Base-by-base conservation (phyloP, 2,888 invertebrate species). In the Apotomis turbidana region DNA sequence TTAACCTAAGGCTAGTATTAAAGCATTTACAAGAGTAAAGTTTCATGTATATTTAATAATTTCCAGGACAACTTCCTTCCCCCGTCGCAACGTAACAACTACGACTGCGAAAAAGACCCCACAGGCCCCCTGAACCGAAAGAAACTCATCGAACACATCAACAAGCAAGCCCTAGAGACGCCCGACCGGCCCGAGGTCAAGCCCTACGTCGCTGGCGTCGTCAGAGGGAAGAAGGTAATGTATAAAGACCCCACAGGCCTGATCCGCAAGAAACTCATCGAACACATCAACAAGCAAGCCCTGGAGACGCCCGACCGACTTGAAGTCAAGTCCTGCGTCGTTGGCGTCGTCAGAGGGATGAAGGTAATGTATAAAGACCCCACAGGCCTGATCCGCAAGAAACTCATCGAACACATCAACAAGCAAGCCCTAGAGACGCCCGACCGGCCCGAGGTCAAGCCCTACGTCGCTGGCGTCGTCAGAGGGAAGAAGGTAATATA, bases 161-260 rank as follows among this genome's bases (percentile, higher is more conserved):
- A 99, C 90, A 99, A 99, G 90, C 98, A 99, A 88, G 99, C 99
- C n/a, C 94, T 98, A 80, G 98, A 98, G 91, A 98, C 99, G 72
- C 99, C 99, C 64, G 99, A 99, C 93, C 95, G 97, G 95, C 99
- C 99, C 4, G 99, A 99, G 90, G 94, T 96, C 74, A 98, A 99
- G 90, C 99, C 99, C 9, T 99, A 95, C 88, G 97, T 98, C 51
- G 95, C 98, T 78, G 99, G 99, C 75, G 96, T 96, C 72, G 95
- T 98, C 78, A 95, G 99, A 89, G 99, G 99, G 89, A 97, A 97
- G 90, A 98, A 98, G 94, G 97, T 97, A 87, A 60, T 9, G 15
- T 38, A 4, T 57, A 5, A 15, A 5, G 4, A 5, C 52, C 52
- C 52, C n/a, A 52, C 52, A 52, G n/a, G n/a, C 4, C 52, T n/a